Conservation (phyloP, 2,113 vertebrate genomes). For the Atlantisia rogersi region DNA sequence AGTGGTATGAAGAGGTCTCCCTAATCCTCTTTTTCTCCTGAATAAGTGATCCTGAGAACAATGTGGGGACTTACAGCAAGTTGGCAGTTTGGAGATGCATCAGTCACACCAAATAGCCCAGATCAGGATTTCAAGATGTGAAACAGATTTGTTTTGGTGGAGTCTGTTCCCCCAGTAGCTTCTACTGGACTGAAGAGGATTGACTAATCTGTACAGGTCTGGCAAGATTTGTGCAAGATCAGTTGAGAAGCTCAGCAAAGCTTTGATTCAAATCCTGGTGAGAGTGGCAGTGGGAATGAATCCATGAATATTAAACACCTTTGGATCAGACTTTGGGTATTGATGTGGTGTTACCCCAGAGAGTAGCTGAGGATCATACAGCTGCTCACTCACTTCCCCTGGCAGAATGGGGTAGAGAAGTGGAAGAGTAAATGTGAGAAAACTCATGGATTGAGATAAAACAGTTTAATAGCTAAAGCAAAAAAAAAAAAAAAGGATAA, state of each 20-base stretch:
- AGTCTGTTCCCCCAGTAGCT: neutral
- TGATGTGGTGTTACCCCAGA: too few species aligned
- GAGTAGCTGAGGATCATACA: too few species aligned
- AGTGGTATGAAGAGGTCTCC: neutral
- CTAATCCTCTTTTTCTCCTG: neutral
- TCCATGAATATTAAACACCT: neutral
- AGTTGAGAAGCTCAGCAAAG: neutral
- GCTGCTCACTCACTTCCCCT: too few species aligned
- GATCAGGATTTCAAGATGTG: neutral
- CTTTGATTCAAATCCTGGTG: neutral
- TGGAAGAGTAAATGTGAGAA: too few species aligned
- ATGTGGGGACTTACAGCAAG: neutral
- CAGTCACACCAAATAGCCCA: neutral
- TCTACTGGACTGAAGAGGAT: neutral
- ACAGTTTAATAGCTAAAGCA: too few species aligned
- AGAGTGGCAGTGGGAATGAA: neutral
- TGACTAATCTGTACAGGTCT: neutral
- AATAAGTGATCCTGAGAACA: neutral
- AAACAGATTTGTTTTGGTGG: neutral
- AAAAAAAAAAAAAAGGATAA: too few species aligned
- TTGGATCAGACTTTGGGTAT: neutral
- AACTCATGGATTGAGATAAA: too few species aligned
- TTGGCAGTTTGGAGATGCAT: neutral
- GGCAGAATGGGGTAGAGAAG: too few species aligned
- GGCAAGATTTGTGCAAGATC: neutral